Conservation (phyloP, 2,888 invertebrate genomes). For the Eupithecia tripunctaria region DNA sequence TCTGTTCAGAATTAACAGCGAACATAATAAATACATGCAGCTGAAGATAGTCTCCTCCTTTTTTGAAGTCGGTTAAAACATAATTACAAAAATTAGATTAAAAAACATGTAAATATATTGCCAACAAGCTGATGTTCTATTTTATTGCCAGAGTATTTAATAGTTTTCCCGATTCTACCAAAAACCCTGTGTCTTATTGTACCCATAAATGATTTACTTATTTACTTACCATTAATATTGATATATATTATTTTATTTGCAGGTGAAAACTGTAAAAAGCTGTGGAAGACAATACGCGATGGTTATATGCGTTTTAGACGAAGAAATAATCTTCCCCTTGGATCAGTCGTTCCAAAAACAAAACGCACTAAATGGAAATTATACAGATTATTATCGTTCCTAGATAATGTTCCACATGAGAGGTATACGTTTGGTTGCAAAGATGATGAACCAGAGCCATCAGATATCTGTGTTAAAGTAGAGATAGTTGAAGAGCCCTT, state of each 20-base stretch:
- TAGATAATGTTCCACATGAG: conserved; percentile 3
- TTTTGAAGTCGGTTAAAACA: too few relatives aligned
- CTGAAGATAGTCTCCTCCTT: too few relatives aligned
- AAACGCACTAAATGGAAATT: neutral
- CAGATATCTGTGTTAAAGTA: neutral
- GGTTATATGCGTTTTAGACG: neutral
- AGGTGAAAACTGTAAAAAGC: neutral
- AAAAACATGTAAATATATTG: too few relatives aligned
- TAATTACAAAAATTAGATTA: too few relatives aligned
- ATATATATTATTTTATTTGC: too few relatives aligned
- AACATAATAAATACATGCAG: too few relatives aligned
- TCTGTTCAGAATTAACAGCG: too few relatives aligned
- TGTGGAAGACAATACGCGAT: neutral
- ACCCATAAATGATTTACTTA: too few relatives aligned
- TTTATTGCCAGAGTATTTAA: too few relatives aligned
- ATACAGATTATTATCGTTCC: neutral
- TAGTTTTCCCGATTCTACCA: too few relatives aligned
- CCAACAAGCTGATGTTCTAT: too few relatives aligned
- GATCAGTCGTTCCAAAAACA: neutral
- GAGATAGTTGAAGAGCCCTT: neutral
- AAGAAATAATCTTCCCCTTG: neutral
- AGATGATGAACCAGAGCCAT: neutral
- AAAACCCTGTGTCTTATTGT: too few relatives aligned
- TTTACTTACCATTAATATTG: neutral
- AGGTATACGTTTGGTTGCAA: neutral